phyloP scores from a whole-genome alignment of 2,797 vertebrate genomes.

The Denticeps clupeoides region DNA sequence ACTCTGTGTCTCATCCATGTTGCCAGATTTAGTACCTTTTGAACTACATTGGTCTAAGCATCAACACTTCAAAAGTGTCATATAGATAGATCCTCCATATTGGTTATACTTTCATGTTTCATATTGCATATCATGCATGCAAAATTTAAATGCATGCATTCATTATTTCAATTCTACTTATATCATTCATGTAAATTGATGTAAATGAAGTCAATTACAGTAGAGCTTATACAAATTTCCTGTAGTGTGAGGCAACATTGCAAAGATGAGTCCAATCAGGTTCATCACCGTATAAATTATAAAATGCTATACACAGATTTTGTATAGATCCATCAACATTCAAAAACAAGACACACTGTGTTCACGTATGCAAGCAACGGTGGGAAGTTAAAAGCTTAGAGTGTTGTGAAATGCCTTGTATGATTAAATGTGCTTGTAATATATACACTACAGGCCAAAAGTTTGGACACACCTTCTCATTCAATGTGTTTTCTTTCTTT shows the following conservation, averaged over 20 bases:
- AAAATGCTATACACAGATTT: conserved; percentile 22
- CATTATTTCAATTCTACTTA: too few species aligned
- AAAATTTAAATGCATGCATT: too few species aligned
- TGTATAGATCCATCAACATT: conserved; percentile 38
- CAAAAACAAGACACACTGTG: conserved; percentile 38
- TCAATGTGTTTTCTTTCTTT: too few species aligned
- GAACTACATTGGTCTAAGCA: too few species aligned
- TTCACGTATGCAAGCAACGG: conserved; percentile 45
- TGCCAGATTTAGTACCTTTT: conserved; percentile 17
- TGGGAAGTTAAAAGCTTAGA: conserved; percentile 46
- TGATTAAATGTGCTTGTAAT: not conserved
- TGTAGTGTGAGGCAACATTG: not conserved
- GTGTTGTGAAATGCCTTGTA: not conserved
- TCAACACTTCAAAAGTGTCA: conserved; percentile 2
- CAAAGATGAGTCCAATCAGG: conserved; percentile 48
- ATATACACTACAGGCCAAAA: not conserved
- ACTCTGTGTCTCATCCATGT: conserved; percentile 67
- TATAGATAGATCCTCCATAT: conserved; percentile 9
- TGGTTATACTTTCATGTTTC: not conserved
- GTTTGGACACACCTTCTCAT: too few species aligned
- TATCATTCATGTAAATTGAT: not conserved
- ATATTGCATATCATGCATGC: too few species aligned
- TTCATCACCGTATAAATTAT: conserved; percentile 63
- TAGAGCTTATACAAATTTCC: not conserved
- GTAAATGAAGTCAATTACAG: not conserved